phyloP scores from a whole-genome alignment of 2,797 vertebrate genomes.

The Halcyon leucocephala region DNA sequence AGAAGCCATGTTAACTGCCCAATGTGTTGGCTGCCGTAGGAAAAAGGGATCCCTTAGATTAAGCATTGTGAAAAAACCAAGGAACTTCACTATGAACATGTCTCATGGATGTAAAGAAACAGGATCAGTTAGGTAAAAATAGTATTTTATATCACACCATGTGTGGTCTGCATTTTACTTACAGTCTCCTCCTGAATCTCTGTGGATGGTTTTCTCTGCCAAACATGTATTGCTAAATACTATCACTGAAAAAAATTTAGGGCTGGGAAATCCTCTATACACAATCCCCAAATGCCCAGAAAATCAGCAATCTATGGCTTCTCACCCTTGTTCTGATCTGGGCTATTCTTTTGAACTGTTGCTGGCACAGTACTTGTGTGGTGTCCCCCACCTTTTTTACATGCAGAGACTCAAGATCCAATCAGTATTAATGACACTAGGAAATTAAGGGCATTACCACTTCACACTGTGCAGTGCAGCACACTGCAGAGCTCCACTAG shows the following conservation, averaged over 20 bases:
- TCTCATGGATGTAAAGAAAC: background rate
- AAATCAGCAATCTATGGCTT: background rate
- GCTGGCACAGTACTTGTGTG: background rate
- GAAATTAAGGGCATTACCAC: background rate
- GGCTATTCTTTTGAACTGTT: background rate
- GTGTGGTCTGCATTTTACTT: background rate
- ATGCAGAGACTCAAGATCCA: background rate
- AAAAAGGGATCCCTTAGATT: background rate
- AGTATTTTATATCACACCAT: background rate
- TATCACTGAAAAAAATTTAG: background rate
- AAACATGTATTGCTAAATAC: background rate
- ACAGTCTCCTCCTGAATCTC: background rate
- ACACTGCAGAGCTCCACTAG: background rate
- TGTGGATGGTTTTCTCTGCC: background rate
- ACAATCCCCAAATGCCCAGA: background rate
- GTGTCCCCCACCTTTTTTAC: background rate
- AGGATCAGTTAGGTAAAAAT: background rate
- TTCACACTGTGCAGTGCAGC: background rate
- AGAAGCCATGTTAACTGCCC: background rate
- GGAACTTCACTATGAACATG: background rate
- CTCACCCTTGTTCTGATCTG: background rate
- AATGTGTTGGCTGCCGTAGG: fast-evolving
- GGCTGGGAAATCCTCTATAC: background rate
- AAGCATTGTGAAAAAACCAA: background rate
- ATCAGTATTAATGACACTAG: background rate